These are phyloP conservation scores for Erpetoichthys calabaricus DNA, from an alignment of 2,797 vertebrate genomes.

Conservation along the genomic window DNA sequence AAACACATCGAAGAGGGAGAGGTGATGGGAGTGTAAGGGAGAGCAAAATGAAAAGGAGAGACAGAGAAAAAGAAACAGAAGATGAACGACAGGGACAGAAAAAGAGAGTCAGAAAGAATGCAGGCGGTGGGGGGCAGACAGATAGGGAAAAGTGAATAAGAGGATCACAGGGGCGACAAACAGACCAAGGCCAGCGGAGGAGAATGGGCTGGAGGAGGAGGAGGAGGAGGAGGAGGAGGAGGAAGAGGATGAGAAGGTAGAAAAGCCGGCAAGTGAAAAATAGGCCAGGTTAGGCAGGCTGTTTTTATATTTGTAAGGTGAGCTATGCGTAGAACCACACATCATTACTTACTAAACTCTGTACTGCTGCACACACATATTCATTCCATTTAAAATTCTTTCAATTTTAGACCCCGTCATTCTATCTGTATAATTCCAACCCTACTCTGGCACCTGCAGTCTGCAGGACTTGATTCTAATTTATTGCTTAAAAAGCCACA, in stretches of 20 bases:
- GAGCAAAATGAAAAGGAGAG: conserved; percentile 12
- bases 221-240: conserved; percentile 15
- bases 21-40: conserved; percentile 19
- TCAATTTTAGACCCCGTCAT: too few relatives aligned
- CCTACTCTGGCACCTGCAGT: too few relatives aligned
- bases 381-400: too few relatives aligned
- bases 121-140: conserved; percentile 12
- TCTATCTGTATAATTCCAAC: too few relatives aligned
- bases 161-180: conserved; percentile 7
- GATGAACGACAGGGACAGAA: not conserved
- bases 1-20: conserved; percentile 28
- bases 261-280: not conserved
- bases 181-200: conserved; percentile 16
- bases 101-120: conserved; percentile 20
- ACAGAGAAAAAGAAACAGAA: conserved; percentile 5
- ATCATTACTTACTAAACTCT: too few relatives aligned
- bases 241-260: conserved; percentile 20
- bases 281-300: too few relatives aligned
- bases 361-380: too few relatives aligned
- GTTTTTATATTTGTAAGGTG: too few relatives aligned
- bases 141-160: conserved; percentile 18
- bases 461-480: too few relatives aligned
- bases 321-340: too few relatives aligned
- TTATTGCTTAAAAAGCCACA: too few relatives aligned
- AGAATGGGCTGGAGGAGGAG: conserved; percentile 32